A percentile compares a stretch with the other conserved stretches of the same genome.
Evolutionary conservation across 1,140 invertebrate genomes (phyloP).

Genomic region (Aphaenogaster rudis): DNA sequence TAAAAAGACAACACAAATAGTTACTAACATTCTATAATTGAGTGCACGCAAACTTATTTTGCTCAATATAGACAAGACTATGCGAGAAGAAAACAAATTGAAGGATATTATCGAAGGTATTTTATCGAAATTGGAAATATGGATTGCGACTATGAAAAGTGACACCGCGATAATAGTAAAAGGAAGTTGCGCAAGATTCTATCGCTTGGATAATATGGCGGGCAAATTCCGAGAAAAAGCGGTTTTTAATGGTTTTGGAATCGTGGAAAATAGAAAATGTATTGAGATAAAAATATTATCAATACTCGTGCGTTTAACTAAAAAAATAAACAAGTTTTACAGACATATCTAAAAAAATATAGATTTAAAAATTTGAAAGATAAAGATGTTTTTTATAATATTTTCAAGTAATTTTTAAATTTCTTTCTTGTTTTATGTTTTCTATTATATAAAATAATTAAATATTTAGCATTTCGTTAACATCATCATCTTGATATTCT

Average conservation of each 20-base stretch:
- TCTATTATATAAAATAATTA: neutral
- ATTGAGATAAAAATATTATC: neutral
- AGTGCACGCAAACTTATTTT: constrained; percentile 36
- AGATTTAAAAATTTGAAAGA: neutral
- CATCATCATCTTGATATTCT: neutral
- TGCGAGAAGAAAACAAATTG: constrained; percentile 24
- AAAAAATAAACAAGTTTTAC: constrained; percentile 2
- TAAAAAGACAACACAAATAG: neutral
- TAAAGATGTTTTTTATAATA: neutral
- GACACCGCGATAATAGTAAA: neutral
- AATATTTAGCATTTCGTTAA: constrained; percentile 14
- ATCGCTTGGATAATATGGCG: neutral
- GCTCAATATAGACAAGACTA: constrained; percentile 32
- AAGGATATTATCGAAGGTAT: constrained; percentile 12
- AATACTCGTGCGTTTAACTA: neutral
- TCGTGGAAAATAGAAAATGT: neutral
- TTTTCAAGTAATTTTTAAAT: constrained; percentile 5
- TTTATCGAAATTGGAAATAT: constrained; percentile 33
- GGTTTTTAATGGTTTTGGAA: neutral
- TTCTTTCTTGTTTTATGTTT: constrained; percentile 27
- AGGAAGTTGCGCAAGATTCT: constrained; percentile 23
- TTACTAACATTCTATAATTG: constrained; percentile 21
- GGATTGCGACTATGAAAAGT: constrained; percentile 7
- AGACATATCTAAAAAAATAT: neutral
- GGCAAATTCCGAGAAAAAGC: neutral